These are phyloP conservation scores for Endotricha flammealis DNA, from an alignment of 2,888 invertebrate genomes.

Conservation along the genomic window DNA sequence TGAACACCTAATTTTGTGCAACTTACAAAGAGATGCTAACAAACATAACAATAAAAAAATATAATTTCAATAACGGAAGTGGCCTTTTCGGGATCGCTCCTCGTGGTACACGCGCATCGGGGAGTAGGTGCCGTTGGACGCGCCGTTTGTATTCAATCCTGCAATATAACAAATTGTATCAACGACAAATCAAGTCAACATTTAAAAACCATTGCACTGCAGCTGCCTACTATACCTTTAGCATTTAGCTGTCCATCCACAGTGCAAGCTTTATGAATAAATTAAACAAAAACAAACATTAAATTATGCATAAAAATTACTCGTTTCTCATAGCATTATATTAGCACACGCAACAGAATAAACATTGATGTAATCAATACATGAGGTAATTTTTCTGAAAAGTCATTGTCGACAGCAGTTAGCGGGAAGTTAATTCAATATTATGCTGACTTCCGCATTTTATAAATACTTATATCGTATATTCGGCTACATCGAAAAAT, in stretches of 20 bases:
- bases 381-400: too few relatives aligned
- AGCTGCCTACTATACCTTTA: slow-evolving; percentile 54
- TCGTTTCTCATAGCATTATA: too few relatives aligned
- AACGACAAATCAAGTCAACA: not conserved
- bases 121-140: slow-evolving; percentile 84
- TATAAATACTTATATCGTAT: too few relatives aligned
- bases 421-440: too few relatives aligned
- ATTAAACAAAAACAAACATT: slow-evolving; percentile 15
- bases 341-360: not conserved
- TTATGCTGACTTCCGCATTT: too few relatives aligned
- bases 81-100: slow-evolving; percentile 87
- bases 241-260: slow-evolving; percentile 70
- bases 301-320: slow-evolving; percentile 6
- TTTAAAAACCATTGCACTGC: too few relatives aligned
- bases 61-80: slow-evolving; percentile 84
- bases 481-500: too few relatives aligned
- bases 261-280: slow-evolving; percentile 61
- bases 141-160: slow-evolving; percentile 81
- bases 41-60: slow-evolving; percentile 11
- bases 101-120: slow-evolving; percentile 90
- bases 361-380: too few relatives aligned
- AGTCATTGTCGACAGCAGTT: too few relatives aligned
- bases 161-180: slow-evolving; percentile 13
- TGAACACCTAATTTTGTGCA: slow-evolving; percentile 5
- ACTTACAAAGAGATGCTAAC: slow-evolving; percentile 6